Percentiles rank a stretch among this genome's conserved stretches.
These are phyloP conservation scores for Nothura maculosa DNA, from an alignment of 2,797 vertebrate species.

Conservation along the genomic window DNA sequence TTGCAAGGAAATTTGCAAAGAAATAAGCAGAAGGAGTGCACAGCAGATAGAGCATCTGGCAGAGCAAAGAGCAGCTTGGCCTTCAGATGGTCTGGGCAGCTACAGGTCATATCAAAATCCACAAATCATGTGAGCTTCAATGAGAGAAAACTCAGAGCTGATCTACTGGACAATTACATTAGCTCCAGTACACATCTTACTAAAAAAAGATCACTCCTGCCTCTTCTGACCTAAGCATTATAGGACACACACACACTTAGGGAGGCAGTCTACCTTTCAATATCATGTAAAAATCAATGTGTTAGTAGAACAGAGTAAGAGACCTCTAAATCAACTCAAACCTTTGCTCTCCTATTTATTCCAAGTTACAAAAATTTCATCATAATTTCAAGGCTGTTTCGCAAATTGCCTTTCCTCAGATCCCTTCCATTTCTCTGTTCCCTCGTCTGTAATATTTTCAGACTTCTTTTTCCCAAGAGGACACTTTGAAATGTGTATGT, in stretches of 20 bases:
- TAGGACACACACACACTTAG: neutral
- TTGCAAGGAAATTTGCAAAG: neutral
- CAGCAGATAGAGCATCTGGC: neutral
- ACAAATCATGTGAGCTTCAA: neutral
- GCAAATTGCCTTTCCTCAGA: neutral
- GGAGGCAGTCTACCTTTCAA: neutral
- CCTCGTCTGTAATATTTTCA: neutral
- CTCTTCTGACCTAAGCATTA: neutral
- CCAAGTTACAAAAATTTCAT: neutral
- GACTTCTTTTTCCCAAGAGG: conserved; percentile 4
- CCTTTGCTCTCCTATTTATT: neutral
- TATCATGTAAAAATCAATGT: neutral
- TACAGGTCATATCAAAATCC: neutral
- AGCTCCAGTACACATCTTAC: neutral
- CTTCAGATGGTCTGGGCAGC: neutral
- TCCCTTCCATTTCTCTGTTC: neutral
- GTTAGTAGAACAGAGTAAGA: neutral
- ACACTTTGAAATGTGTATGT: conserved; percentile 28
- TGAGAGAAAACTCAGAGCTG: neutral
- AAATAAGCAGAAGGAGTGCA: neutral
- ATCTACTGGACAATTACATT: neutral
- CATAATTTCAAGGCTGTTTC: conserved; percentile 7
- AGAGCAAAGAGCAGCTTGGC: neutral
- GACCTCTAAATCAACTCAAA: neutral
- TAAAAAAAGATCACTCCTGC: neutral